Evolutionary conservation across 2,888 invertebrate species (phyloP).

Genomic region (Nemurella pictetii): DNA sequence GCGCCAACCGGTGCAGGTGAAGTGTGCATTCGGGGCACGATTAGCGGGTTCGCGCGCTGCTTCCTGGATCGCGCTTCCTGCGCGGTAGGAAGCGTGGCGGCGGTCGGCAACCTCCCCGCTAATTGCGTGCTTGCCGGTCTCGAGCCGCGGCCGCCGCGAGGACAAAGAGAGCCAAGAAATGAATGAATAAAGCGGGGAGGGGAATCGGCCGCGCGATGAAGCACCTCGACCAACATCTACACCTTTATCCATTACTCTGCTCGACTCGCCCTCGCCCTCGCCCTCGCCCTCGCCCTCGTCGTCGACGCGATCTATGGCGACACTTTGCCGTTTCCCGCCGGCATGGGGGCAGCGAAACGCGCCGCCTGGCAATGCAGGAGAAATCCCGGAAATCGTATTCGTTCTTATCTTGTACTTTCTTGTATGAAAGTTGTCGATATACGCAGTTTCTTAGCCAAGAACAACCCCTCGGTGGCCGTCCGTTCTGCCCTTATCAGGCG

Average conservation of each 20-base stretch:
- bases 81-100: neutral
- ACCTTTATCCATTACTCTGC: conserved; percentile 13
- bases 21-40: no score
- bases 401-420: neutral
- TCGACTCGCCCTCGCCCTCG: neutral
- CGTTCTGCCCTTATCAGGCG: neutral
- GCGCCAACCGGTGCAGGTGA: no score
- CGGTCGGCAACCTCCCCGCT: neutral
- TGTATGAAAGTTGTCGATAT: neutral
- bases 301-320: neutral
- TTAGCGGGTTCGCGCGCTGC: neutral
- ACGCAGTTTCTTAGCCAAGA: neutral
- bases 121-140: neutral
- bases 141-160: neutral
- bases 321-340: neutral
- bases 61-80: neutral
- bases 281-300: neutral
- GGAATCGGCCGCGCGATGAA: neutral
- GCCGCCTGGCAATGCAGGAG: neutral
- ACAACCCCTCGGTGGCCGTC: neutral
- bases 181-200: neutral
- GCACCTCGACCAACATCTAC: neutral
- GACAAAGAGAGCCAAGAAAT: neutral
- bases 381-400: neutral
- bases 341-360: neutral